Evolutionary conservation across 2,113 vertebrate genomes (phyloP).

Genomic region (Suncus etruscus): DNA sequence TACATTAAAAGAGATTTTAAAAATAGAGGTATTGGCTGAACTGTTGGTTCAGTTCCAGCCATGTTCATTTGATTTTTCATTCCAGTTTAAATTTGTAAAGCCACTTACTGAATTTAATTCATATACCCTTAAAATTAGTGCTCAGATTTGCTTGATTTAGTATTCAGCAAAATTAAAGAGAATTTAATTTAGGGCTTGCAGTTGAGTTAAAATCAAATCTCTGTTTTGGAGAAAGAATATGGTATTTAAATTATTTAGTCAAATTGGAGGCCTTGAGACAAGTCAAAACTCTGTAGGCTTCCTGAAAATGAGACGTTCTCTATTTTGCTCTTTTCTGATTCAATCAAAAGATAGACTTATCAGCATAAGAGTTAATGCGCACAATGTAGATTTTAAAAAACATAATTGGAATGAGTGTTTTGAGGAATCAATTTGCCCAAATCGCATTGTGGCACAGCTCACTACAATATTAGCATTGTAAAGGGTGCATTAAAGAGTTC

Average conservation of each 20-base stretch:
- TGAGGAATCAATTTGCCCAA: constrained; percentile 63
- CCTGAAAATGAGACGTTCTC: constrained; percentile 35
- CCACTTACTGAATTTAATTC: constrained; percentile 1
- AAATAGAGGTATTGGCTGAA: constrained; percentile 23
- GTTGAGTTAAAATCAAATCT: constrained; percentile 58
- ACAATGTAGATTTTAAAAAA: constrained; percentile 51
- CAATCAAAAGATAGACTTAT: constrained; percentile 28
- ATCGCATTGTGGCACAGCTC: constrained; percentile 19
- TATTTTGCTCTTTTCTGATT: constrained; percentile 49
- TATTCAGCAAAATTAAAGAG: constrained; percentile 52
- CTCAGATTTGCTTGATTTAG: constrained; percentile 61
- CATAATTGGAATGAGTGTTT: constrained; percentile 50
- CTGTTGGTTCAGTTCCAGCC: not conserved
- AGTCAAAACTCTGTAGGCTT: constrained; percentile 42
- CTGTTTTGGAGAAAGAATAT: constrained; percentile 50
- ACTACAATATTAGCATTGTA: not conserved
- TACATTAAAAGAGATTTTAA: not conserved
- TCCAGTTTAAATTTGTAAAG: constrained; percentile 47
- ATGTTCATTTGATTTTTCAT: constrained; percentile 48
- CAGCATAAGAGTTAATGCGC: constrained; percentile 47
- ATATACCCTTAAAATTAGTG: constrained; percentile 48
- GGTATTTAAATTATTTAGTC: constrained; percentile 66
- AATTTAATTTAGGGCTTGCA: constrained; percentile 51
- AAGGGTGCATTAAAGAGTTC: constrained; percentile 39
- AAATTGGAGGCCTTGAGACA: constrained; percentile 48